These are phyloP conservation scores for Drosophila mayaguana DNA, from an alignment of 2,888 invertebrate species.

Conservation along the genomic window DNA sequence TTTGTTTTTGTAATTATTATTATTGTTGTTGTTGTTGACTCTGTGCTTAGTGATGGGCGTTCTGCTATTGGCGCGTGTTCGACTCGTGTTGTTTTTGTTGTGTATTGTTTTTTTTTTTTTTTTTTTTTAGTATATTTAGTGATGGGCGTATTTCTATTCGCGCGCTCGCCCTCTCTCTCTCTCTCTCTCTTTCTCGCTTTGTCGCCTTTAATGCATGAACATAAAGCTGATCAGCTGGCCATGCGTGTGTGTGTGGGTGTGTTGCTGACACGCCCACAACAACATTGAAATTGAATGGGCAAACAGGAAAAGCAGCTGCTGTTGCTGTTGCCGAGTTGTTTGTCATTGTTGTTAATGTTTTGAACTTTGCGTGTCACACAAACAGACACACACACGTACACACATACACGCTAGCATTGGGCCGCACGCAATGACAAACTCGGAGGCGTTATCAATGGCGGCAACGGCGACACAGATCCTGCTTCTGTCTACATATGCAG, in stretches of 20 bases:
- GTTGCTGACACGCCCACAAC: slow-evolving; percentile 45
- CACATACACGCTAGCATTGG: slow-evolving; percentile 12
- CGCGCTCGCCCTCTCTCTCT: neutral
- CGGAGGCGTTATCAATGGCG: slow-evolving; percentile 52
- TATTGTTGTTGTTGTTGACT: slow-evolving; percentile 3
- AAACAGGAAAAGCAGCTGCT: slow-evolving; percentile 47
- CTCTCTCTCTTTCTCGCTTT: too few relatives aligned
- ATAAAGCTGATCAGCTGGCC: slow-evolving; percentile 40
- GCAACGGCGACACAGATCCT: slow-evolving; percentile 61
- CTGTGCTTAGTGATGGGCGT: slow-evolving; percentile 1
- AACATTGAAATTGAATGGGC: slow-evolving; percentile 40
- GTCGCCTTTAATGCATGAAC: slow-evolving; percentile 4
- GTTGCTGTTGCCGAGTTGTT: slow-evolving; percentile 43
- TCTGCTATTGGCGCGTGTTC: neutral
- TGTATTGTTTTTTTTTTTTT: neutral
- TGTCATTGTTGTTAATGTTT: slow-evolving; percentile 71
- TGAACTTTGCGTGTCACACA: slow-evolving; percentile 61
- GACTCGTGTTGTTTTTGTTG: neutral
- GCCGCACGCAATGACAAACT: slow-evolving; percentile 43
- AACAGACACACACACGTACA: slow-evolving; percentile 8
- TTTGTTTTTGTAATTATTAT: slow-evolving; percentile 5
- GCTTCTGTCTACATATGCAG: slow-evolving; percentile 43
- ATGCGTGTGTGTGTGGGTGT: slow-evolving; percentile 16
- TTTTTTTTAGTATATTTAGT: neutral
- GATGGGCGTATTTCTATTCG: slow-evolving; percentile 10